Evolutionary conservation across 2,888 invertebrate genomes (phyloP).

Genomic region (Agrochola lychnidis): DNA sequence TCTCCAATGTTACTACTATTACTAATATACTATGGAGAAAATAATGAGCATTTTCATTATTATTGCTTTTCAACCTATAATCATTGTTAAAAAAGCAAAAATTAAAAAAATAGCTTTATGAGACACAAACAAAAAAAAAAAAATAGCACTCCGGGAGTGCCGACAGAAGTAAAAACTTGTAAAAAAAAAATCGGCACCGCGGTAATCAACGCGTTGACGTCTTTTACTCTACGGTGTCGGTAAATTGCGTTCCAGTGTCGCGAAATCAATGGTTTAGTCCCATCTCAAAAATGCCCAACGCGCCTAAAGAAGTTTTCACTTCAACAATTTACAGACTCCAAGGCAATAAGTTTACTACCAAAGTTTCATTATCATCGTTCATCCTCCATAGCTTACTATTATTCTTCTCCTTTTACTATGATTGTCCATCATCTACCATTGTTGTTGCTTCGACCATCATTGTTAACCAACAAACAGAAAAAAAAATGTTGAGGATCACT

Average conservation of each 20-base stretch:
- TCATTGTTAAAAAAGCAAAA: neutral
- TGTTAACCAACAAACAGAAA: slow-evolving; percentile 8
- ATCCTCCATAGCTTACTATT: neutral
- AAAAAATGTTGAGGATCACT: slow-evolving; percentile 47
- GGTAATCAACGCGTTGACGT: no score
- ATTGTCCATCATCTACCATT: slow-evolving; percentile 10
- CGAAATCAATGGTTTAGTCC: no score
- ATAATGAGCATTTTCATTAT: neutral
- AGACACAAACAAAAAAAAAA: neutral
- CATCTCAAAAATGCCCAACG: no score
- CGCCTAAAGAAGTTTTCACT: no score
- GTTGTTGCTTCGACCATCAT: slow-evolving; percentile 1
- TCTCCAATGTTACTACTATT: neutral
- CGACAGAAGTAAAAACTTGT: no score
- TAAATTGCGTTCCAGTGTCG: no score
- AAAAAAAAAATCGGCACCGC: no score
- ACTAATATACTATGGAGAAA: neutral
- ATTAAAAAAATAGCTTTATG: neutral
- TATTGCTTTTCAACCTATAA: neutral
- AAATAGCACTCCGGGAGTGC: no score
- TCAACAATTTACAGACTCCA: neutral
- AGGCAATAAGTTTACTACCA: neutral
- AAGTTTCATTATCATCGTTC: neutral
- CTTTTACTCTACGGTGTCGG: no score
- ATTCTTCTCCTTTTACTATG: neutral